Conservation (phyloP, 2,797 vertebrate genomes). For the Neopelma chrysocephalum region DNA sequence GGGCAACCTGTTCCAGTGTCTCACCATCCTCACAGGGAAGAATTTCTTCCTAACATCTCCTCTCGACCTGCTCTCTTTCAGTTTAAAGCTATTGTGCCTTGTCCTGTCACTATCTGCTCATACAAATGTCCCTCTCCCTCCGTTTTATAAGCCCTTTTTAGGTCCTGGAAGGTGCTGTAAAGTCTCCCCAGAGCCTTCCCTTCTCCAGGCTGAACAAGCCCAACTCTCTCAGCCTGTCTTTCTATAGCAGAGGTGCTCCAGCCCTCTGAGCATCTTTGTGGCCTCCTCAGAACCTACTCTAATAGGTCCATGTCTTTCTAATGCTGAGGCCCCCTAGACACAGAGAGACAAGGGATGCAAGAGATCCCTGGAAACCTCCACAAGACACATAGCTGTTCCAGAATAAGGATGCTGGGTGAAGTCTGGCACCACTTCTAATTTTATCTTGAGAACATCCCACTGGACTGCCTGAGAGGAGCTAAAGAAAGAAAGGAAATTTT, state of each 20-base stretch:
- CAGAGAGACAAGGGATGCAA: neutral
- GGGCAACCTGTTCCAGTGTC: neutral
- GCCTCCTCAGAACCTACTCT: neutral
- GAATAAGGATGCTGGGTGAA: neutral
- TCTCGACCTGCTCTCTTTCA: neutral
- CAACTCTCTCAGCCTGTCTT: neutral
- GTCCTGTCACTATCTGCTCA: neutral
- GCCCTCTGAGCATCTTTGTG: neutral
- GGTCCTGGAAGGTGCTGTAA: neutral
- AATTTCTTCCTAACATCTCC: neutral
- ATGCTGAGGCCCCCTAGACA: neutral
- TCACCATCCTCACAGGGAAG: neutral
- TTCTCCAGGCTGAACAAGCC: neutral
- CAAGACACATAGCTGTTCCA: neutral
- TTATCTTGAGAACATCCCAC: neutral
- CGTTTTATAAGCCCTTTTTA: neutral
- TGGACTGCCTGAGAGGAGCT: neutral
- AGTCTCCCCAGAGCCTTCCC: neutral
- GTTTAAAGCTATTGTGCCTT: neutral
- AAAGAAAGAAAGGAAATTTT: neutral
- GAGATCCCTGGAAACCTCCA: neutral
- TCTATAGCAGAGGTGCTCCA: neutral
- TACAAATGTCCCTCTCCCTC: neutral
- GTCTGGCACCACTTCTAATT: neutral
- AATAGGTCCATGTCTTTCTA: neutral